Base-by-base conservation (phyloP, 2,888 invertebrate genomes). In the Carterocephalus palaemon region DNA sequence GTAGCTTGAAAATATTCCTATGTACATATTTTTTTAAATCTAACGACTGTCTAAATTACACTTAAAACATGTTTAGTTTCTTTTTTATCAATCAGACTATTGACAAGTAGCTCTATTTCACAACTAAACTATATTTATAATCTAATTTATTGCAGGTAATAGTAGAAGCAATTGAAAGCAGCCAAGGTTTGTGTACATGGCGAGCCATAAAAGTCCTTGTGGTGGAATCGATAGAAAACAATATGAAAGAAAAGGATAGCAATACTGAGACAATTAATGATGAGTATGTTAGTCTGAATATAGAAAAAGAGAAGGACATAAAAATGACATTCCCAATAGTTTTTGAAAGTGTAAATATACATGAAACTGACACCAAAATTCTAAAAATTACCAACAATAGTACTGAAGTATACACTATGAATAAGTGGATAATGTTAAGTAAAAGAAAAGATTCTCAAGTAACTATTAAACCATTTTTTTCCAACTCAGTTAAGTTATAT, bases 151-250 rank as follows among this genome's bases (percentile, higher is more conserved):
- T 69, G 38, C 64, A 88, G 87, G 81, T 92, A 2, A 65, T 88
- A 42, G 88, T 89, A 3, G 92, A 94, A 65, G 88, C 90, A 1
- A 92, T 94, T 57, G 94, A 94, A 75, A 93, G 93, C 67, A 89
- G 90, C 55, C 91, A 92, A 78, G 87, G 84, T 8, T 56, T 62
- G 6, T 88, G 75, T 45, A 70, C 72, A 32, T 90, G 92, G 92
- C 82, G 93, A 54, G 91, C 91, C 0, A 62, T 92, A 38, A 79
- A 75, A 64, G 51, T 43, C 36, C 37, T 45, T 24, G 24, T 37
- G 0, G 5, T 84, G 48, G 49, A 70, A 34, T 49, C 64, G 28
- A 54, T 57, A 10, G 60, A 83, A 76, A 36, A 64, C 88, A 8
- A 61, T 24, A 1, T 28, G 73, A 36, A 39, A 19, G 40, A 48